Evolutionary conservation across 2,113 vertebrate genomes (phyloP).

Genomic region (Lanius ludovicianus): DNA sequence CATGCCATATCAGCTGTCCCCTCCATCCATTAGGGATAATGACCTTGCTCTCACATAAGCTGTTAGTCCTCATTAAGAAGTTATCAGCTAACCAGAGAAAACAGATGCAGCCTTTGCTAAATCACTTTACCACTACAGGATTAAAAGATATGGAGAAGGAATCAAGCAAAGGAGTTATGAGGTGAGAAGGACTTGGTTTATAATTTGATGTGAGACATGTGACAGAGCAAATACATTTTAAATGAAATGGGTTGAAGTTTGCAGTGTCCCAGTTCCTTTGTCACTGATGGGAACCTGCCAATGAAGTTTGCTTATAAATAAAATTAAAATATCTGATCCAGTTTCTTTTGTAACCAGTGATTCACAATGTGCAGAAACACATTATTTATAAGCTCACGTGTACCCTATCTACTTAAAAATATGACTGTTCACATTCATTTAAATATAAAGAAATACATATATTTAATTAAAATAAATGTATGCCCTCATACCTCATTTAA

Average conservation of each 20-base stretch:
- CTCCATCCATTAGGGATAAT: slow-evolving; percentile 83
- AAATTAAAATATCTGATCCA: neutral
- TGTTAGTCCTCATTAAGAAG: slow-evolving; percentile 84
- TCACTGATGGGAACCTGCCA: neutral
- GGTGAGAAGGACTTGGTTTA: slow-evolving; percentile 62
- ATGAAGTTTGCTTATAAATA: neutral
- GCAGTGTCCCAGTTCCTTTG: neutral
- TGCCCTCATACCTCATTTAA: neutral
- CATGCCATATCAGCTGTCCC: slow-evolving; percentile 70
- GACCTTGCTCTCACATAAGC: slow-evolving; percentile 83
- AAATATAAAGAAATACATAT: neutral
- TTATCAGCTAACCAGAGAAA: slow-evolving; percentile 82
- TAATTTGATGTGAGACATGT: slow-evolving; percentile 57
- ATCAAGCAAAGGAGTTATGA: slow-evolving; percentile 57
- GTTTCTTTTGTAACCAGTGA: neutral
- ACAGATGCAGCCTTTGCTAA: slow-evolving; percentile 80
- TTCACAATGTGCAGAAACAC: neutral
- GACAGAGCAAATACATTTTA: slow-evolving; percentile 30
- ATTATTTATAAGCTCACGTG: neutral
- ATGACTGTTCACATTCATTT: neutral
- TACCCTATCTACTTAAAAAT: neutral
- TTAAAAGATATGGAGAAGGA: slow-evolving; percentile 75
- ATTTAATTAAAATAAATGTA: slow-evolving; percentile 8
- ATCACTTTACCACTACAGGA: slow-evolving; percentile 77
- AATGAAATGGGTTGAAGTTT: neutral